Conservation (phyloP, 1,140 invertebrate species). For the Zophobas atratus region DNA sequence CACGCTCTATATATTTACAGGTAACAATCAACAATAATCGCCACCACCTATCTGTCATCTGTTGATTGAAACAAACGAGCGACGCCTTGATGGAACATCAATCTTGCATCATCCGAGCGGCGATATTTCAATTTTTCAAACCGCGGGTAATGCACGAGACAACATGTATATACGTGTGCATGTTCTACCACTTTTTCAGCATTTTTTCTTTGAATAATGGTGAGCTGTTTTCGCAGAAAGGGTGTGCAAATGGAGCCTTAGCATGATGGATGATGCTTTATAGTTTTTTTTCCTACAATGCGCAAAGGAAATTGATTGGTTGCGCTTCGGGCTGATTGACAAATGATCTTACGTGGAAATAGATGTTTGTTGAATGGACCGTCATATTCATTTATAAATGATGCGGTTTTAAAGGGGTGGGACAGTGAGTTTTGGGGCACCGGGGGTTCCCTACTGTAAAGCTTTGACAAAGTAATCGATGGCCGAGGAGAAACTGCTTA, state of each 20-base stretch:
- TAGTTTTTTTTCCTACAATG: conserved; percentile 44
- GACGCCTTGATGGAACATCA: conserved; percentile 35
- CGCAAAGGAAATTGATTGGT: conserved; percentile 49
- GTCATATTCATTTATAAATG: conserved; percentile 21
- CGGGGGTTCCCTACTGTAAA: no score
- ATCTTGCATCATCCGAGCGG: conserved; percentile 29
- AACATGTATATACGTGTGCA: not conserved
- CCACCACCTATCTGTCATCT: conserved; percentile 43
- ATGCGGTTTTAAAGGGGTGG: conserved; percentile 3
- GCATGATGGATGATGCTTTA: conserved; percentile 46
- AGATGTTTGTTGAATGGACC: conserved; percentile 31
- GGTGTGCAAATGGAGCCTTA: conserved; percentile 45
- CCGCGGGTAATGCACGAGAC: conserved; percentile 1
- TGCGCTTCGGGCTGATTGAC: conserved; percentile 45
- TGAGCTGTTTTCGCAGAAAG: conserved; percentile 44
- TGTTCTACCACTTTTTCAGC: conserved; percentile 25
- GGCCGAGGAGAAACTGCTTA: no score
- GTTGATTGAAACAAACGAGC: conserved; percentile 49
- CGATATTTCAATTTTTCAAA: conserved; percentile 36
- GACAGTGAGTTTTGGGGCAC: no score
- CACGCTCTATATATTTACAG: conserved; percentile 33
- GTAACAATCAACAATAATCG: conserved; percentile 48
- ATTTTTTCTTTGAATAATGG: conserved; percentile 36
- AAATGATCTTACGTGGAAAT: conserved; percentile 47
- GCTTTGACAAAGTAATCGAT: no score